Conservation (phyloP, 2,113 vertebrate genomes). For the Gobio gobio region DNA sequence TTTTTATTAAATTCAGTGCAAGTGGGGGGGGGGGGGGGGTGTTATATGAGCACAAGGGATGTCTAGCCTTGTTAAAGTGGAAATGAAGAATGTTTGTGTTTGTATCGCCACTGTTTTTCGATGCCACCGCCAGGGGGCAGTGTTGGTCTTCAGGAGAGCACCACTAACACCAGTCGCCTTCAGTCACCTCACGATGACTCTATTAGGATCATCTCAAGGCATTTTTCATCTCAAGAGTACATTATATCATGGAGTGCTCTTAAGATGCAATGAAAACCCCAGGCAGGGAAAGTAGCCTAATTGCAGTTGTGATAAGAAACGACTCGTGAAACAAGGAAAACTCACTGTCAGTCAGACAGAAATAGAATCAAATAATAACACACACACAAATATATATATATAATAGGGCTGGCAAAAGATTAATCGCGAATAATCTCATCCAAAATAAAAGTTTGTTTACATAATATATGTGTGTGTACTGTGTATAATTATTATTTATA, state of each 20-base stretch:
- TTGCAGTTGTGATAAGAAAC: neutral
- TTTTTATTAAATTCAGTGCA: neutral
- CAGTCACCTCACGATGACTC: neutral
- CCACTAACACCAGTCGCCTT: neutral
- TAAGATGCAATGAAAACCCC: neutral
- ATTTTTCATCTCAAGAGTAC: neutral
- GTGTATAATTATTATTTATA: no score
- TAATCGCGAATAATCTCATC: no score
- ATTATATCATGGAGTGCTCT: neutral
- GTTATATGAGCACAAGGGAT: neutral
- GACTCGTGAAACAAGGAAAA: neutral
- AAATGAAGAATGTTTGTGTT: neutral
- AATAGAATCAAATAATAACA: no score
- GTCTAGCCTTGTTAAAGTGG: neutral
- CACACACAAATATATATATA: no score
- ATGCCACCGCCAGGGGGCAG: slow-evolving; percentile 27
- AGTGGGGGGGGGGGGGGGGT: no score
- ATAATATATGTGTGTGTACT: no score
- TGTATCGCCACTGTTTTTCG: neutral
- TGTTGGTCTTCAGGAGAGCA: neutral
- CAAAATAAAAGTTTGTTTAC: no score
- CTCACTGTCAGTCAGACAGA: neutral
- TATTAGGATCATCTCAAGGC: neutral
- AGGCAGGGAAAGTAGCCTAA: neutral
- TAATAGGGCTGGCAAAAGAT: no score